These are phyloP conservation scores for Amphipoea oculea DNA, from an alignment of 2,888 invertebrate species.

Conservation along the genomic window DNA sequence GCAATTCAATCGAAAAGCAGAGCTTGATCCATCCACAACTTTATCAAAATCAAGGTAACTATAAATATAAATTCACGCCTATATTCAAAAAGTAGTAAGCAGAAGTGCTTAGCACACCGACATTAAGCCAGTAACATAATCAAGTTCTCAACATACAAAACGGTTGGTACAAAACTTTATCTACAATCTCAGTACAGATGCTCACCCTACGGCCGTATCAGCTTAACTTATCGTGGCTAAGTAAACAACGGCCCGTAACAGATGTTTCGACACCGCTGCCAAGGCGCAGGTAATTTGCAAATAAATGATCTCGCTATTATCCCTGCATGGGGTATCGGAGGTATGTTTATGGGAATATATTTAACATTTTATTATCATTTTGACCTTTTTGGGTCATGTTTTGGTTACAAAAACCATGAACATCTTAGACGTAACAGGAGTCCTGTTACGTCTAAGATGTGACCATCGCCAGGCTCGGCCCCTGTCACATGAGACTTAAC, in stretches of 20 bases:
- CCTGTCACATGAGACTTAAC: too few relatives aligned
- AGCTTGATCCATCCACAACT: background rate
- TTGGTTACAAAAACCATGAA: background rate
- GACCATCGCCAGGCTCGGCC: too few relatives aligned
- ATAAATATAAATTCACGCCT: background rate
- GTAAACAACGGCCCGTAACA: slow-evolving; percentile 69
- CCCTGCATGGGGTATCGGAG: slow-evolving; percentile 21
- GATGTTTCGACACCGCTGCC: slow-evolving; percentile 70
- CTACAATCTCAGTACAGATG: slow-evolving; percentile 49
- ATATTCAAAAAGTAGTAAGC: background rate
- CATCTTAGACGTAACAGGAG: too few relatives aligned
- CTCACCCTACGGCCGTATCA: slow-evolving; percentile 61
- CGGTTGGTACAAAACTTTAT: slow-evolving; percentile 14
- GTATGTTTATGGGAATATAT: slow-evolving; percentile 27
- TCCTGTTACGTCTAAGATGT: too few relatives aligned
- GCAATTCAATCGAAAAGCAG: too few relatives aligned
- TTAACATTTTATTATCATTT: slow-evolving; percentile 3
- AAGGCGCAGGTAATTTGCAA: slow-evolving; percentile 61
- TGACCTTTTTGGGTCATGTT: background rate
- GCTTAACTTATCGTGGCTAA: slow-evolving; percentile 58
- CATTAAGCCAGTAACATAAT: slow-evolving; percentile 5
- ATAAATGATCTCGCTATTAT: slow-evolving; percentile 60
- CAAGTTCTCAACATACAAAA: slow-evolving; percentile 45
- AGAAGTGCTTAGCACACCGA: background rate
- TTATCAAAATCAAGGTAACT: background rate